phyloP scores from a whole-genome alignment of 2,113 vertebrate species.

The Hucho hucho region DNA sequence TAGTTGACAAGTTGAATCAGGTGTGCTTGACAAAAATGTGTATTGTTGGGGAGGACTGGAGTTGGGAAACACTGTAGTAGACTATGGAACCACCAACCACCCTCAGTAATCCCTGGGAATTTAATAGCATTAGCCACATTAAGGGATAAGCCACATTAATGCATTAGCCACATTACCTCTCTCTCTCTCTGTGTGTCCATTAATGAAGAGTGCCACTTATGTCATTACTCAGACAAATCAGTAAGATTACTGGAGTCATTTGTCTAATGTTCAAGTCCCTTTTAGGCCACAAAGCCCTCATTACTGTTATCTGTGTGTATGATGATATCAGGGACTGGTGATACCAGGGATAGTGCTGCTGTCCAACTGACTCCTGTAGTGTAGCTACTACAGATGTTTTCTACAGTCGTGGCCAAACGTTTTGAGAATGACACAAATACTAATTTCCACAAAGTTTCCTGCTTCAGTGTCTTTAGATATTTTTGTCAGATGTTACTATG shows the following conservation, averaged over 20 bases:
- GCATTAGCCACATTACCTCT: background rate
- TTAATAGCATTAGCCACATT: background rate
- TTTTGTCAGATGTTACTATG: no score
- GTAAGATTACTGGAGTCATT: background rate
- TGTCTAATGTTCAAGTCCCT: background rate
- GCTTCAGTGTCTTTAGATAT: no score
- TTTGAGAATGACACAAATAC: no score
- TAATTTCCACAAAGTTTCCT: no score
- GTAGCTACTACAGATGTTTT: no score
- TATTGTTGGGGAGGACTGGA: background rate
- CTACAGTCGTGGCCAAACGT: no score
- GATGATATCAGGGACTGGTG: no score
- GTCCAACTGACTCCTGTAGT: no score
- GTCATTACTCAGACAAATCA: background rate
- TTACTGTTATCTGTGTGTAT: background rate
- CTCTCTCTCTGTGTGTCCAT: background rate
- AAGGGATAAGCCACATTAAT: no score
- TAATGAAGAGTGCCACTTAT: slow-evolving; percentile 5
- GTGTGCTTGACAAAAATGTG: no score
- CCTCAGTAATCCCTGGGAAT: background rate
- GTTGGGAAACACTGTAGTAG: background rate
- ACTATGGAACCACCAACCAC: background rate
- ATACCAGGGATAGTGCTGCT: no score
- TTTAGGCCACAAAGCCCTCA: background rate
- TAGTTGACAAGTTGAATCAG: no score